These are phyloP conservation scores for Helicoverpa zea DNA, from an alignment of 1,140 invertebrate genomes.

Conservation along the genomic window DNA sequence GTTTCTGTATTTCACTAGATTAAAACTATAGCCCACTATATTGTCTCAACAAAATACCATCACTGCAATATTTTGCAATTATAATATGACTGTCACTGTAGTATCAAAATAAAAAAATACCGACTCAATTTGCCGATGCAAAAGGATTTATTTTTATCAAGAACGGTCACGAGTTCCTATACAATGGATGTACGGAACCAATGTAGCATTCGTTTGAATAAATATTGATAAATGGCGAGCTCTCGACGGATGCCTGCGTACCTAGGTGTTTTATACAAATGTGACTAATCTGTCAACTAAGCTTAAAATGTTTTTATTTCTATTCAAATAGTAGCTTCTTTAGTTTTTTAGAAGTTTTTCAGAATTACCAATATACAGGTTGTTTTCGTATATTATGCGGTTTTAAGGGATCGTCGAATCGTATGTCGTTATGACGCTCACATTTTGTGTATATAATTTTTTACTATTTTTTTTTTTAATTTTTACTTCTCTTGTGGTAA, in stretches of 20 bases:
- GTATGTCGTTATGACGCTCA: background rate
- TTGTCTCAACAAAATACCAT: no score
- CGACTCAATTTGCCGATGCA: slow-evolving; percentile 17
- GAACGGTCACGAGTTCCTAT: slow-evolving; percentile 13
- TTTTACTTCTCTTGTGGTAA: no score
- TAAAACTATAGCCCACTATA: no score
- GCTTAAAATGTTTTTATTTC: background rate
- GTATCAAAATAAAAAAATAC: slow-evolving; percentile 12
- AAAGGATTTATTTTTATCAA: slow-evolving; percentile 28
- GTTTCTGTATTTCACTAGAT: no score
- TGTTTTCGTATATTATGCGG: background rate
- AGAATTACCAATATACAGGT: background rate
- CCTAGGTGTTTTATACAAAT: background rate
- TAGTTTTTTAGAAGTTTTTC: background rate
- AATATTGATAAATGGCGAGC: slow-evolving; percentile 9
- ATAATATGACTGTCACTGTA: background rate
- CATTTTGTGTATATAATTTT: no score
- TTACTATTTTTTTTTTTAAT: no score
- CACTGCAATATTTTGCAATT: no score
- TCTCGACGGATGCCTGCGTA: no score
- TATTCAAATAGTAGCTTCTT: background rate
- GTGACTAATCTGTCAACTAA: background rate
- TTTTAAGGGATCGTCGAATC: background rate
- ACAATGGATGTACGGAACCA: slow-evolving; percentile 3
- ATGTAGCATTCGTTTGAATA: slow-evolving; percentile 4